Base-by-base conservation (phyloP, 2,888 invertebrate genomes). In the Sclerodermus sp. region DNA sequence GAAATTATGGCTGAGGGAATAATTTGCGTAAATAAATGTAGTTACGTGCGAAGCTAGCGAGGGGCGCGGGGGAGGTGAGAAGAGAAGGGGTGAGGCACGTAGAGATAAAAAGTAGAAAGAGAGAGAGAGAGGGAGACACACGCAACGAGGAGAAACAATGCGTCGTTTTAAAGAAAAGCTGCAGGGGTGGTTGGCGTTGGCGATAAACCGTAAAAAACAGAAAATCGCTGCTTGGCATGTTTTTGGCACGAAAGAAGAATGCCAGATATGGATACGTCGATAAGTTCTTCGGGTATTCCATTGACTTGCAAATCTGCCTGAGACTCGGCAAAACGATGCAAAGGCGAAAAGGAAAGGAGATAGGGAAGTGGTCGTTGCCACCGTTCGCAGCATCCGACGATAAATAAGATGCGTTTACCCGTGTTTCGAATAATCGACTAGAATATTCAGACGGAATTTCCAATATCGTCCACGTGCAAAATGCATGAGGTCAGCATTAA, bases 251-350 rank as follows among this genome's bases (percentile, higher is more conserved):
- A 51, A 51, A 53, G 49, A 51, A 54, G 55, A 58, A 58, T 55
- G 56, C 53, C 50, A 56, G 60, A 64, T 61, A 62, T 58, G 63
- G 62, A 66, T 64, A 66, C 61, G 57, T 60, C 62, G 64, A 61
- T 64, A 66, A 64, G 60, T 66, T 56, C 50, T 47, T 52, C 53
- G 56, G 48, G 56, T 50, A 60, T 61, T 49, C 55, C 60, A 62
- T 64, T 64, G 62, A 68, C 62, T 66, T 66, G 64, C 66, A 66
- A 66, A 67, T 64, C 54, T 54, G 42, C 45, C 42, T 45, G 40
- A 45, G 23, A 44, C 42, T 43, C 39, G 47, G 46, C 51, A 53
- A 55, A 53, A 45, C 54, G 29, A 51, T 30, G 49, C 41, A 57
- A 40, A 53, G 39, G 45, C 38, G 18, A 30, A 37, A 16, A 34